Evolutionary conservation across 2,797 vertebrate genomes (phyloP), one percentile per base, ranked within the genome.

Genomic region (Rhodeus uyekii): DNA sequence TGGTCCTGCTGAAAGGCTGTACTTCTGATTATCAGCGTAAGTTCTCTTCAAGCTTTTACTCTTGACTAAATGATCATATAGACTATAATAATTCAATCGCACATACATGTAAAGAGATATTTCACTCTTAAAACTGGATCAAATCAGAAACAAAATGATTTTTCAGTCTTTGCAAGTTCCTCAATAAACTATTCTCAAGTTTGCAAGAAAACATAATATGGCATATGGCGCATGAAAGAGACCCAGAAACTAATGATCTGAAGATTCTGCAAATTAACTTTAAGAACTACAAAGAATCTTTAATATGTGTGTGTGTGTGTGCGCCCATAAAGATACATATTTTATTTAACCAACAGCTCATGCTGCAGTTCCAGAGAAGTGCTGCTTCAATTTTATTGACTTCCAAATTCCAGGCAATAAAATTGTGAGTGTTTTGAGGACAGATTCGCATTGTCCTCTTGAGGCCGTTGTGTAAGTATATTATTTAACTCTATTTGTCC

Each of bases 11-110:
- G 61, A 6, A 55, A n/a, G 29, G 44, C 27, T 53, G 29, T 48
- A 78, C 39, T 80, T 78, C 76, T 32, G 0, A 86, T 0, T 86
- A 88, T 85, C 42, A 80, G 0, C 81, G 90, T 92, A 79, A 91
- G 91, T 83, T 39, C 39, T 7, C 34, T 48, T 39, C 1, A 34
- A 18, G 2, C 27, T 32, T 50, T 65, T 2, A 78, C 50, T 24
- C 1, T 60, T 22, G 22, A 22, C 27, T 67, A 42, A 48, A 42
- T 50, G 27, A 34, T 44, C 9, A 27, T 24, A 22, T 42, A 68
- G 2, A 5, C n/a, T 5, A 27, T 27, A 6, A 29, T 29, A 60
- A 60, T 27, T 58, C 0, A 58, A 58, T 44, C 44, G 2, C 24
- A 69, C 2, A 44, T 46, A 29, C 5, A 29, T 10, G n/a, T 10